Base-by-base conservation (phyloP, 2,113 vertebrate species). In the Camelus bactrianus region DNA sequence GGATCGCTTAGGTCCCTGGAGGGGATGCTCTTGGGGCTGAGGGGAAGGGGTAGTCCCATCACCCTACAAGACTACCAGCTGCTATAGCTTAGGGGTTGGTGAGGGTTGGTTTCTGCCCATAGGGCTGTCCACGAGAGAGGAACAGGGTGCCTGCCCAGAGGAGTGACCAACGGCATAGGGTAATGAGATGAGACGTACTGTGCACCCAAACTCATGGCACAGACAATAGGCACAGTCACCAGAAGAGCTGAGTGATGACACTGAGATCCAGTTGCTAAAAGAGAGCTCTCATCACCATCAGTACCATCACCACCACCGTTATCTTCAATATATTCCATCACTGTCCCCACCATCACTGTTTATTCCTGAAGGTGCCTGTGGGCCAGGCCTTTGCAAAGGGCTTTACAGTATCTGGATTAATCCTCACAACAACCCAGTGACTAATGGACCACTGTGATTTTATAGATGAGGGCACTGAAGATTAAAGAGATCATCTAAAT, bases 281-380 rank as follows among this genome's bases (percentile, higher is more conserved):
- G 82, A 82, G 28, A 58, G 35, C 32, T n/a, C 1, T 73, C 58
- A 72, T 15, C 13, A 17, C 35, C n/a, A n/a, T 8, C 20, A 11
- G 70, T 13, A 30, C 2, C 69, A 48, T 11, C n/a, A 22, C 26
- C 46, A 32, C 1, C 24, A 15, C 1, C 42, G 20, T 5, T 5
- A n/a, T 24, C 14, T 4, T 8, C 4, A 81, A 0, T 11, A n/a
- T 2, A 1, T 11, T 3, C 48, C 35, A 28, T 3, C 67, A 83
- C 6, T 13, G 38, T 42, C 38, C 38, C 0, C 8, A 5, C 24
- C 11, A 4, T 3, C 13, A 42, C 38, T 42, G 52, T 35, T 13
- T 32, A 20, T 70, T 73, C 50, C 11, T 14, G 54, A 70, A 20
- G 77, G 52, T 24, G 19, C 50, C 32, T 14, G 30, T 19, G 56